These are phyloP conservation scores for Arctocebus calabarensis DNA, from an alignment of 2,797 vertebrate species.

Conservation along the genomic window DNA sequence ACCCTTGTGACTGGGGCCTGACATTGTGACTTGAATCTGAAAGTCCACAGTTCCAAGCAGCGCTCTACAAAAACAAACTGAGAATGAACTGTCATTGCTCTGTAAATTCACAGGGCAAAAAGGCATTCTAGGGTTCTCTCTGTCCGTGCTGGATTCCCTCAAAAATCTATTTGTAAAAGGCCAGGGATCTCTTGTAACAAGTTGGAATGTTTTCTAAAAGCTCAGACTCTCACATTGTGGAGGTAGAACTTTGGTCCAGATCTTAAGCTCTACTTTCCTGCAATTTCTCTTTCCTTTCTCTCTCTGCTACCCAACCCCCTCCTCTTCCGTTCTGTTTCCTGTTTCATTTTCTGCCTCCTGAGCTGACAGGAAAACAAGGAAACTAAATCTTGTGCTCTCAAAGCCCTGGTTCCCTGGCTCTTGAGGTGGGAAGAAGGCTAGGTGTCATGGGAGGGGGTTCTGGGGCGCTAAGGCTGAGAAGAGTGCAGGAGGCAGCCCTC, in stretches of 20 bases:
- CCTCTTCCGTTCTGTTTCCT: slow-evolving; percentile 78
- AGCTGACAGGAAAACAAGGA: slow-evolving; percentile 69
- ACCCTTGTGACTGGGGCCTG: not conserved
- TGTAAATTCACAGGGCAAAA: slow-evolving; percentile 59
- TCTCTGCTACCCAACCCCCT: slow-evolving; percentile 68
- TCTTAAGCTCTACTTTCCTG: slow-evolving; percentile 66
- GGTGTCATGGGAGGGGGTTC: slow-evolving; percentile 4
- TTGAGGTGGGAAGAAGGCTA: slow-evolving; percentile 46
- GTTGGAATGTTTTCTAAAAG: slow-evolving; percentile 50
- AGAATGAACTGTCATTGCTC: slow-evolving; percentile 43
- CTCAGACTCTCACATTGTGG: not conserved
- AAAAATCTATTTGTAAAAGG: slow-evolving; percentile 63
- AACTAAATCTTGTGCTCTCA: slow-evolving; percentile 60
- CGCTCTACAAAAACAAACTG: slow-evolving; percentile 45
- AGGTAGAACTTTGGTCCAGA: slow-evolving; percentile 60
- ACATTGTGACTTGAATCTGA: slow-evolving; percentile 53
- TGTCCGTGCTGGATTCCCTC: slow-evolving; percentile 19
- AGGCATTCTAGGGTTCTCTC: slow-evolving; percentile 27
- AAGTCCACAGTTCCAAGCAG: not conserved
- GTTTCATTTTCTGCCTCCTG: slow-evolving; percentile 80
- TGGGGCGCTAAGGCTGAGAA: slow-evolving; percentile 10
- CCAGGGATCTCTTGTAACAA: slow-evolving; percentile 43
- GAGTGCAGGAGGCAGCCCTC: slow-evolving; percentile 27
- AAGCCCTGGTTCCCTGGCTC: slow-evolving; percentile 39
- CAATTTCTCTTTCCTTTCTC: slow-evolving; percentile 67